phyloP scores from a whole-genome alignment of 2,888 invertebrate genomes.

The Callosobruchus maculatus region DNA sequence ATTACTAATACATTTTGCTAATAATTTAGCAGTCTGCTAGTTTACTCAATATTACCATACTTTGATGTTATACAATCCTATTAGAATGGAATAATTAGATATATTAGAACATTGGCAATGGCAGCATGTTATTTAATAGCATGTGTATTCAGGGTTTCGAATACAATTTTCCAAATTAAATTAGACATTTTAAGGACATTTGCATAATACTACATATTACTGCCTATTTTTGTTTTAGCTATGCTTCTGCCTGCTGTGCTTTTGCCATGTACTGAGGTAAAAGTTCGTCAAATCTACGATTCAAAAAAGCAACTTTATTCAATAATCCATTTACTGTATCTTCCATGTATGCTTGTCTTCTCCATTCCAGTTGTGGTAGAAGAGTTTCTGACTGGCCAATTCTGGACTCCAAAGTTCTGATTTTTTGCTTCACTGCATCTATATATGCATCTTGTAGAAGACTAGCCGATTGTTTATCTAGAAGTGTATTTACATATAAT shows the following conservation, averaged over 20 bases:
- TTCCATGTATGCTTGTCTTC: conserved; percentile 49
- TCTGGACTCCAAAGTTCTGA: conserved; percentile 48
- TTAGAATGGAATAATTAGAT: no score
- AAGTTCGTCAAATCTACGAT: conserved; percentile 51
- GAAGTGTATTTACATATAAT: conserved; percentile 7
- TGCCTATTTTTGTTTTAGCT: conserved; percentile 4
- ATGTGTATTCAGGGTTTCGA: no score
- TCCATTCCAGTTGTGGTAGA: conserved; percentile 47
- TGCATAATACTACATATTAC: no score
- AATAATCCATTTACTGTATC: conserved; percentile 47
- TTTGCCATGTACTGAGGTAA: conserved; percentile 43
- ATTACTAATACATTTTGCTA: no score
- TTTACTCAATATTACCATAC: no score
- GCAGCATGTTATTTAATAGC: no score
- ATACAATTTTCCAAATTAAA: no score
- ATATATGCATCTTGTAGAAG: conserved; percentile 49
- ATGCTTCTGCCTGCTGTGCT: conserved; percentile 4
- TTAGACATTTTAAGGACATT: no score
- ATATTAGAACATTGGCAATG: no score
- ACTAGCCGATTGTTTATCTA: conserved; percentile 33
- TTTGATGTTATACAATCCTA: no score
- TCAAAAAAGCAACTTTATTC: conserved; percentile 49
- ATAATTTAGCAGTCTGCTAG: no score
- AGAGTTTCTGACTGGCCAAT: conserved; percentile 46
- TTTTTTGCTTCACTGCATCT: conserved; percentile 50